Conservation (phyloP, 64 coral and sea anemone genomes). For the Stichodactyla mertensii region DNA sequence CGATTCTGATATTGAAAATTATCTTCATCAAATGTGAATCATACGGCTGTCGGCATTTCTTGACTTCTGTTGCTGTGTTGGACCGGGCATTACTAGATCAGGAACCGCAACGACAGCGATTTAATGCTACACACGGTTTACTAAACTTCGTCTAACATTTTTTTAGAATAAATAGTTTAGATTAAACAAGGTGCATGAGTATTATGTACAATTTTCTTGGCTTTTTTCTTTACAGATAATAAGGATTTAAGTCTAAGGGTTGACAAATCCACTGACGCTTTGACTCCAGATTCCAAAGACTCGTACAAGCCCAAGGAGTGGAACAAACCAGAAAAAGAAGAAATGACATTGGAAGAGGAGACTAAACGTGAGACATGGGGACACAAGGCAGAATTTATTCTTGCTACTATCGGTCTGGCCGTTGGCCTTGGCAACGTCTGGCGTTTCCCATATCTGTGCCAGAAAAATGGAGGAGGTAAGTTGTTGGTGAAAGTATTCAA, state of each 20-base stretch:
- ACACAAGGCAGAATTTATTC: slow-evolving; percentile 84
- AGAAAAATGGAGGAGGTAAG: slow-evolving; percentile 86
- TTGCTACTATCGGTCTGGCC: slow-evolving; percentile 76
- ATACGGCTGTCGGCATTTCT: too few relatives aligned
- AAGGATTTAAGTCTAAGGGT: slow-evolving; percentile 43
- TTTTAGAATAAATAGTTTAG: too few relatives aligned
- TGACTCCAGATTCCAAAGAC: slow-evolving; percentile 40
- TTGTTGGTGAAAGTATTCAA: background rate
- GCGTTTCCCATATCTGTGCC: slow-evolving; percentile 90
- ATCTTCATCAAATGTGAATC: too few relatives aligned
- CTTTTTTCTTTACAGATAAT: background rate
- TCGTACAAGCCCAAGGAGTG: slow-evolving; percentile 62
- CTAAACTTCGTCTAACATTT: background rate
- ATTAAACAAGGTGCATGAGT: too few relatives aligned
- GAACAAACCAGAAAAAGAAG: slow-evolving; percentile 4
- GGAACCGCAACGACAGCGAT: too few relatives aligned
- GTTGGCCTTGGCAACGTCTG: slow-evolving; percentile 87
- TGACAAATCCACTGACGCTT: slow-evolving; percentile 74
- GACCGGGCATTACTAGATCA: too few relatives aligned
- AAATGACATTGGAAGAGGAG: background rate
- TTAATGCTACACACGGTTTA: background rate
- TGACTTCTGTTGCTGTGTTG: too few relatives aligned
- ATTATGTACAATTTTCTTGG: too few relatives aligned
- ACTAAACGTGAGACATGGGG: slow-evolving; percentile 73
- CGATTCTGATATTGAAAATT: too few relatives aligned